Base-by-base conservation (phyloP, 2,888 invertebrate genomes). In the Malachius bipustulatus region DNA sequence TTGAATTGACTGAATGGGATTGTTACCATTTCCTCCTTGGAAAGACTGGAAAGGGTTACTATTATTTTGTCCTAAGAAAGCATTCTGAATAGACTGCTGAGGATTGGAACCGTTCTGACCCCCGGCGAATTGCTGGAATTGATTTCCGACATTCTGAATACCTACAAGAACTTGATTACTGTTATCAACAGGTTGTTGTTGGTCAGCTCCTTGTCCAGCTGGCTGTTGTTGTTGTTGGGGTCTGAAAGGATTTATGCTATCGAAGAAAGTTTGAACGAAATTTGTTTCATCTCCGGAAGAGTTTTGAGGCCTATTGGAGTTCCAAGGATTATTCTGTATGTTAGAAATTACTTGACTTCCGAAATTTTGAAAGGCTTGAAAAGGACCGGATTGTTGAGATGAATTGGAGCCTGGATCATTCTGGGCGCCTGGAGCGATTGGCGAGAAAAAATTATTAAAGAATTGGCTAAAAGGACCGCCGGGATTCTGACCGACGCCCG, bases 81-180 rank as follows among this genome's bases (percentile, higher is more conserved):
- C 24, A 19, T 19, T 19, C n/a, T 19, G 24, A n/a, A 19, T 8
- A n/a, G 24, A 19, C 24, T 19, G 6, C 24, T 8, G 6, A 6
- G 24, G 24, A 19, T 19, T 19, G 6, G 24, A n/a, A n/a, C 6
- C 6, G 11, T 13, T 14, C 6, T 11, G 2, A 15, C 29, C 30
- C 8, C 34, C 30, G n/a, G n/a, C 6, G n/a, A n/a, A 6, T 19
- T 19, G 24, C 4, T 8, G 14, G 2, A 35, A 12, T 34, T 37
- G 38, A 8, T 38, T 32, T 12, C 32, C 32, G 12, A 28, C 16
- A n/a, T 35, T 35, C 28, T 38, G 38, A 3, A 28, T 28, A 6
- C 11, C 9, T 6, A 11, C 11, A 28, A 28, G 9, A 28, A 28
- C 11, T 28, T 9, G 29, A 28, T 28, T 28, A n/a, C n/a, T n/a